phyloP scores from a whole-genome alignment of 2,797 vertebrate genomes.

The Darevskia mixta region DNA sequence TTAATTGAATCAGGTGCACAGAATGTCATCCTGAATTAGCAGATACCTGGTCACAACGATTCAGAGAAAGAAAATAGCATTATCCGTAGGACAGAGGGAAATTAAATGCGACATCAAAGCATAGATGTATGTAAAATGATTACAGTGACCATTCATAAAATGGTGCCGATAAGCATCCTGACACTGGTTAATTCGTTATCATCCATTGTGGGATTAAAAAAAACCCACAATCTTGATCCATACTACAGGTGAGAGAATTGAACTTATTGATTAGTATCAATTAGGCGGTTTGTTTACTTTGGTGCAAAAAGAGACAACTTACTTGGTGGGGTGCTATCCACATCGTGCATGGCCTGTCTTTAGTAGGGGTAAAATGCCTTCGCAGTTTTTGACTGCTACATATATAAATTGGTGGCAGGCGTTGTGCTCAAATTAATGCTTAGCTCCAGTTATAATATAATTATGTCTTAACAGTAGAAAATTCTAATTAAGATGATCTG shows the following conservation, averaged over 20 bases:
- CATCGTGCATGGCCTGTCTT: constrained; percentile 10
- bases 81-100: not conserved
- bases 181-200: not conserved
- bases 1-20: not conserved
- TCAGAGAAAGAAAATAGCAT: not conserved
- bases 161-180: not conserved
- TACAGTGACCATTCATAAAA: not conserved
- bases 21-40: not conserved
- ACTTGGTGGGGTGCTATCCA: not conserved
- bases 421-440: constrained; percentile 64
- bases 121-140: not conserved
- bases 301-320: constrained; percentile 28
- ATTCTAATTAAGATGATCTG: constrained; percentile 70
- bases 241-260: not conserved
- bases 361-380: constrained; percentile 39
- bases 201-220: not conserved
- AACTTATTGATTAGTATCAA: not conserved
- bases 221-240: not conserved
- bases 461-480: constrained; percentile 64
- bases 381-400: constrained; percentile 42
- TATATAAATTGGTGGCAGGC: constrained; percentile 51
- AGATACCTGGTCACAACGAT: not conserved
- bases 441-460: constrained; percentile 59
- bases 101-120: not conserved
- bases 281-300: not conserved